phyloP scores from a whole-genome alignment of 2,797 vertebrate genomes.

The Bothrops alternatus region DNA sequence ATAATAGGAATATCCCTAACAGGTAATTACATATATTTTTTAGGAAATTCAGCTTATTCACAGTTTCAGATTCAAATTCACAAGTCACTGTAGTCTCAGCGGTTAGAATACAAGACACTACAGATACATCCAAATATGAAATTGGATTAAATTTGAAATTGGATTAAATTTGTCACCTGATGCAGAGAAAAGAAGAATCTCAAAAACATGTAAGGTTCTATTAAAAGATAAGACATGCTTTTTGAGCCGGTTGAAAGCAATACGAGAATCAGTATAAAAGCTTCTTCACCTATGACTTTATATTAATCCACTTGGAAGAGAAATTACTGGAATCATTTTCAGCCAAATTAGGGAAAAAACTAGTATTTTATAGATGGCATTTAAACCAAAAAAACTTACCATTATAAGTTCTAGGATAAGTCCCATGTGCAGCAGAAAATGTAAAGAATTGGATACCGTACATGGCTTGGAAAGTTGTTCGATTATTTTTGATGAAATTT shows the following conservation, averaged over 20 bases:
- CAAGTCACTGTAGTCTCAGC: background rate
- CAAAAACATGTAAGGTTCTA: background rate
- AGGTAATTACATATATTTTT: background rate
- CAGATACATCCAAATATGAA: background rate
- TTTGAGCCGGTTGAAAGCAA: background rate
- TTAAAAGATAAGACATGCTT: background rate
- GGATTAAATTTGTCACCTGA: background rate
- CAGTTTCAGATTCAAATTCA: background rate
- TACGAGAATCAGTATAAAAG: background rate
- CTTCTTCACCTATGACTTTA: background rate
- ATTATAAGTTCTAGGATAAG: background rate
- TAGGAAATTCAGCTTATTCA: background rate
- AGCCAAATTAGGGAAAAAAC: background rate
- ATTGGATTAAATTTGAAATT: background rate
- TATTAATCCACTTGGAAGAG: background rate
- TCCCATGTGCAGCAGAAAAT: background rate
- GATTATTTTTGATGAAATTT: background rate
- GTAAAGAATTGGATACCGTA: background rate
- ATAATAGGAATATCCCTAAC: background rate
- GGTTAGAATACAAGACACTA: background rate
- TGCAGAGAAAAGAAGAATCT: background rate
- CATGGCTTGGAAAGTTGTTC: background rate
- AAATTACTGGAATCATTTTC: background rate
- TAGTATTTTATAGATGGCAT: background rate
- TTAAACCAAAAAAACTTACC: background rate